A percentile compares a stretch with the other conserved stretches of the same genome.
Evolutionary conservation across 2,888 invertebrate species (phyloP).

Genomic region (Amphipoea lucens): DNA sequence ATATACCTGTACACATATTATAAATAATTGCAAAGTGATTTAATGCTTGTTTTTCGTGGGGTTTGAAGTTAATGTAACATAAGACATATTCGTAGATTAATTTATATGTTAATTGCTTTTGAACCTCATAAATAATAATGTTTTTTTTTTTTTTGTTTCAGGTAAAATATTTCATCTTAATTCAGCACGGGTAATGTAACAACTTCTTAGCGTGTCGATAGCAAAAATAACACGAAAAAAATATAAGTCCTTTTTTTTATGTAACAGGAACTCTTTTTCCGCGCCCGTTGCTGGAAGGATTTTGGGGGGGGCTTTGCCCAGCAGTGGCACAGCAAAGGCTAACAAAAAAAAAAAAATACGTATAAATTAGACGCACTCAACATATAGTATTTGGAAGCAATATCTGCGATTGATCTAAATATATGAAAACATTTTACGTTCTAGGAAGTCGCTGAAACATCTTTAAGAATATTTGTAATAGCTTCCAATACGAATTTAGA

Average conservation of each 20-base stretch:
- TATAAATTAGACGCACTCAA: neutral
- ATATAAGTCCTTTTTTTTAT: neutral
- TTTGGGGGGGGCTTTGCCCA: too few species aligned
- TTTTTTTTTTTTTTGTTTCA: conserved; percentile 47
- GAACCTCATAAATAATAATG: neutral
- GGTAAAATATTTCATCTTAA: conserved; percentile 29
- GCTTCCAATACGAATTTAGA: neutral
- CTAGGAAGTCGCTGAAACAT: neutral
- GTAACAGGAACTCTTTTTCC: neutral
- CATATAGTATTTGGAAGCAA: neutral
- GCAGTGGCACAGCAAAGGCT: too few species aligned
- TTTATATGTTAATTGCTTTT: too few species aligned
- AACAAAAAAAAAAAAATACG: neutral
- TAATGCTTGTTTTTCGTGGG: neutral
- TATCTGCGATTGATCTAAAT: neutral
- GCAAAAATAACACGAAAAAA: neutral
- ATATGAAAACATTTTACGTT: neutral
- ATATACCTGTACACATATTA: neutral
- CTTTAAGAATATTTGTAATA: neutral
- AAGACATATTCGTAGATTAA: neutral
- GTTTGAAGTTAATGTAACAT: neutral
- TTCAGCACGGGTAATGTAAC: neutral
- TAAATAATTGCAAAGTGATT: neutral
- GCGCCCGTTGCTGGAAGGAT: too few species aligned
- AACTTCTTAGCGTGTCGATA: neutral